phyloP scores from a whole-genome alignment of 2,888 invertebrate genomes.

The Euphydryas editha region DNA sequence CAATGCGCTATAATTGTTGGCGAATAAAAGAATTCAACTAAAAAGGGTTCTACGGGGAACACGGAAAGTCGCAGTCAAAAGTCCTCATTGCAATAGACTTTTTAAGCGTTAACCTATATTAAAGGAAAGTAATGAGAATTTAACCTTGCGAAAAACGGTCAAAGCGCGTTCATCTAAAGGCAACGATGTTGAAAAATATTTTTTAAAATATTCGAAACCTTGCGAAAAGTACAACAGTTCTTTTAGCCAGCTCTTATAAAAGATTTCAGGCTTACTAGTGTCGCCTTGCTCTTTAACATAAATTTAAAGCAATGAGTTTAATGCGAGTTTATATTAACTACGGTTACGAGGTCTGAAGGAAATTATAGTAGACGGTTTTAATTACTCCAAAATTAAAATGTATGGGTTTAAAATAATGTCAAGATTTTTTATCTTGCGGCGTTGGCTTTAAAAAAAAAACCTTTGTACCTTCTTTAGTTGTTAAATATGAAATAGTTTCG shows the following conservation, averaged over 20 bases:
- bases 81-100: slow-evolving; percentile 75
- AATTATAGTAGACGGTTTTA: slow-evolving; percentile 59
- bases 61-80: slow-evolving; percentile 63
- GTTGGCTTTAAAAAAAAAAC: not conserved
- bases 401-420: slow-evolving; percentile 21
- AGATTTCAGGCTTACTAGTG: slow-evolving; percentile 53
- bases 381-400: slow-evolving; percentile 61
- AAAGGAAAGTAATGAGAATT: slow-evolving; percentile 81
- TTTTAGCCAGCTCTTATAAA: slow-evolving; percentile 63
- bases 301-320: slow-evolving; percentile 66
- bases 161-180: slow-evolving; percentile 54
- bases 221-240: slow-evolving; percentile 55
- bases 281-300: slow-evolving; percentile 63
- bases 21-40: slow-evolving; percentile 63
- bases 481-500: not conserved
- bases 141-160: slow-evolving; percentile 73
- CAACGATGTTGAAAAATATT: slow-evolving; percentile 69
- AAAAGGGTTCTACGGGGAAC: slow-evolving; percentile 62
- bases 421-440: not conserved
- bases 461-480: not conserved
- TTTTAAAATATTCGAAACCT: slow-evolving; percentile 61
- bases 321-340: slow-evolving; percentile 62
- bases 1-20: slow-evolving; percentile 72
- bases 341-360: slow-evolving; percentile 56
- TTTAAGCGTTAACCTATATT: slow-evolving; percentile 77